Evolutionary conservation across 2,797 vertebrate species (phyloP).

Genomic region (Zonotrichia albicollis): DNA sequence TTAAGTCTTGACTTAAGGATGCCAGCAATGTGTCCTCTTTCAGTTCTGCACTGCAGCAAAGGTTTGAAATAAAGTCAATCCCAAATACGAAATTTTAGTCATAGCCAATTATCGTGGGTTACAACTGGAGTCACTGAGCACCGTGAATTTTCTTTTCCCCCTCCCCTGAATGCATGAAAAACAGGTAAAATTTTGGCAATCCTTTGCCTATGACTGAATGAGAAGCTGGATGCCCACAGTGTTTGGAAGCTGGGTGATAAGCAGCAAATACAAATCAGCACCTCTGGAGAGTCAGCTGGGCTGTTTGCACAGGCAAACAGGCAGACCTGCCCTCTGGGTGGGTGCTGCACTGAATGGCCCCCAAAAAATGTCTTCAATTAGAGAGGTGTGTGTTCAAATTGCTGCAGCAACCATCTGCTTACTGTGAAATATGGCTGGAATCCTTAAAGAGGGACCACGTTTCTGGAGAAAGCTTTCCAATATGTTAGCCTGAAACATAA

Average conservation of each 20-base stretch:
- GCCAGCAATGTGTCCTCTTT: conserved; percentile 53
- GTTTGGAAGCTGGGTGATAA: conserved; percentile 9
- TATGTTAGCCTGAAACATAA: neutral
- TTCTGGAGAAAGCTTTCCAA: conserved; percentile 62
- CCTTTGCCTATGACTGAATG: neutral
- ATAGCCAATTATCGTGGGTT: neutral
- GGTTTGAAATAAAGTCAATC: conserved; percentile 13
- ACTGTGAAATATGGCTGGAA: conserved; percentile 61
- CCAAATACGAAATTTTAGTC: neutral
- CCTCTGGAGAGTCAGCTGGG: neutral
- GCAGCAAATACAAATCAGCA: neutral
- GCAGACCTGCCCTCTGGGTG: conserved; percentile 6
- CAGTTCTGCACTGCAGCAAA: conserved; percentile 55
- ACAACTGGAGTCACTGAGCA: neutral
- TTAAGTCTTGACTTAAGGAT: conserved; percentile 71
- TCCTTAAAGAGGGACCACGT: conserved; percentile 71
- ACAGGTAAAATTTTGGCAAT: neutral
- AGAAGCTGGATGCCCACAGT: neutral
- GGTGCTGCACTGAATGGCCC: neutral
- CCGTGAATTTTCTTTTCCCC: neutral
- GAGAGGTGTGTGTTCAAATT: neutral
- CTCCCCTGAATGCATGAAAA: neutral
- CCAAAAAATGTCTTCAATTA: neutral
- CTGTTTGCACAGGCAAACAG: neutral
- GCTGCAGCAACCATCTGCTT: conserved; percentile 51